Evolutionary conservation across 2,888 invertebrate genomes (phyloP).

Genomic region (Agrotis clavis): DNA sequence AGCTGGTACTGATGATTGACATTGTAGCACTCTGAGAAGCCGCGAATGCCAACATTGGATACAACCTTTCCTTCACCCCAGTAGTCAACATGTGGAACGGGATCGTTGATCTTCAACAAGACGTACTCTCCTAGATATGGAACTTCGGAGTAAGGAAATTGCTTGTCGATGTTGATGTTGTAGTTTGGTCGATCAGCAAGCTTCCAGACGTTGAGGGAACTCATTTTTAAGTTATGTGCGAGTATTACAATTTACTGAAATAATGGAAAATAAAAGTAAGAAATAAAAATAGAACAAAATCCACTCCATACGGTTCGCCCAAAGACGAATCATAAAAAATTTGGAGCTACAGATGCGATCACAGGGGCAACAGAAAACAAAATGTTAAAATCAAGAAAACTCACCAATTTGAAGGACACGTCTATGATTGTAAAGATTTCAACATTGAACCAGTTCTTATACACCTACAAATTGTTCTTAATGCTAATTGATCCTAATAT

Average conservation of each 20-base stretch:
- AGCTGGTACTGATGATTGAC: slow-evolving; percentile 70
- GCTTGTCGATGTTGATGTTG: slow-evolving; percentile 61
- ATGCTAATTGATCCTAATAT: no score
- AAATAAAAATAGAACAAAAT: not conserved
- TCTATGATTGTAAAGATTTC: not conserved
- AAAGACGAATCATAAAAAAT: not conserved
- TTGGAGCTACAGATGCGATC: not conserved
- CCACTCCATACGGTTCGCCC: no score
- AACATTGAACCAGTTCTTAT: not conserved
- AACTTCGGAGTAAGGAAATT: slow-evolving; percentile 73
- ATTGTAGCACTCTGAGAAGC: slow-evolving; percentile 71
- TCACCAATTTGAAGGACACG: not conserved
- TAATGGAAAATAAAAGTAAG: not conserved
- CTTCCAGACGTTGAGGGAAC: slow-evolving; percentile 33
- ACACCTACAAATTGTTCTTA: slow-evolving; percentile 1
- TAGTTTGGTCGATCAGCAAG: slow-evolving; percentile 67
- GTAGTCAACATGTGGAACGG: slow-evolving; percentile 71
- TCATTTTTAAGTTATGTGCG: slow-evolving; percentile 22
- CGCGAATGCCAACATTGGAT: slow-evolving; percentile 53
- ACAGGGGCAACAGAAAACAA: not conserved
- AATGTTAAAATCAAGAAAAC: not conserved
- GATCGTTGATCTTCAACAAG: slow-evolving; percentile 57
- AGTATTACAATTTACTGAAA: slow-evolving; percentile 9
- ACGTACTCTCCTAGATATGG: slow-evolving; percentile 72
- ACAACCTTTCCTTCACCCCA: slow-evolving; percentile 74